Conservation (phyloP, 2,113 vertebrate species). For the Paratilapia polleni region DNA sequence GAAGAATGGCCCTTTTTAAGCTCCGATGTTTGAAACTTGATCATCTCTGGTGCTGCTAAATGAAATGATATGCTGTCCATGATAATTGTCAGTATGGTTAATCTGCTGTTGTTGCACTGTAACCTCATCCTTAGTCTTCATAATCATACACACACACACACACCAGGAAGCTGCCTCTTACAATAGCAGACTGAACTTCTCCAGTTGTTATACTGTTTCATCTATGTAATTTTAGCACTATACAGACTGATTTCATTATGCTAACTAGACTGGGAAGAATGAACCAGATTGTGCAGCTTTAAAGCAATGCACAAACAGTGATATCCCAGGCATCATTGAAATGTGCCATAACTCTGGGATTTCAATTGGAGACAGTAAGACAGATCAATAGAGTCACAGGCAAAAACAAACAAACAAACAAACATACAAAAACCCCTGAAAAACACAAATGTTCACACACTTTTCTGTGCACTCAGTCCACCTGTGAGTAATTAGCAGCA, state of each 20-base stretch:
- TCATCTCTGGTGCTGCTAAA: slow-evolving; percentile 34
- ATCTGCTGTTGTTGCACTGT: slow-evolving; percentile 44
- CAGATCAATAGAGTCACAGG: slow-evolving; percentile 33
- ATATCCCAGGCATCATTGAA: not conserved
- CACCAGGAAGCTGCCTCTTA: slow-evolving; percentile 20
- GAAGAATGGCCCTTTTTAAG: slow-evolving; percentile 15
- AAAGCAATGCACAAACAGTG: not conserved
- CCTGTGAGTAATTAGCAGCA: slow-evolving; percentile 78
- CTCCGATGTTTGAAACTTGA: slow-evolving; percentile 37
- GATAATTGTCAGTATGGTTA: slow-evolving; percentile 47
- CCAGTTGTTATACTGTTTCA: not conserved
- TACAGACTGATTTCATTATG: slow-evolving; percentile 9
- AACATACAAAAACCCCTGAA: not conserved
- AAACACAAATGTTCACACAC: slow-evolving; percentile 46
- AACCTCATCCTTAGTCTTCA: slow-evolving; percentile 18
- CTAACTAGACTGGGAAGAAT: not conserved
- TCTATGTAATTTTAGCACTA: not conserved
- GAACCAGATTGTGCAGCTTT: not conserved
- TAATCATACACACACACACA: not conserved
- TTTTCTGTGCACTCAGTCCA: slow-evolving; percentile 46
- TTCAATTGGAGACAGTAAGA: slow-evolving; percentile 23
- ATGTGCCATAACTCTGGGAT: not conserved
- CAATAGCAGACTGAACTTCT: not conserved
- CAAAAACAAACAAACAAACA: slow-evolving; percentile 22
- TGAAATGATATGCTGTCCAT: slow-evolving; percentile 38